These are phyloP conservation scores for Tinamus major DNA, from an alignment of 2,797 vertebrate species.

Conservation along the genomic window DNA sequence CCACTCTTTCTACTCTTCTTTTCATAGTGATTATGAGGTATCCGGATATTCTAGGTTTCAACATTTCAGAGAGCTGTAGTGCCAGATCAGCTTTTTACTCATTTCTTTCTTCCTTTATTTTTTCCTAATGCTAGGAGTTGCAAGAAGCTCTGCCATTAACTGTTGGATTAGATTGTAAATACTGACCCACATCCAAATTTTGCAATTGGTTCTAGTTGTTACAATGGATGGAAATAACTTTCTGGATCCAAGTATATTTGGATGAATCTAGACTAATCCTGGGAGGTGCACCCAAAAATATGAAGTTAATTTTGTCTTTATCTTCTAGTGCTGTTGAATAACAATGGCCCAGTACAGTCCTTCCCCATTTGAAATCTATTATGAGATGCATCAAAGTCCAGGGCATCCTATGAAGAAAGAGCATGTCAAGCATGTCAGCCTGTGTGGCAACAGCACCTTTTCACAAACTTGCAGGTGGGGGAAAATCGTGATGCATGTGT, in stretches of 20 bases:
- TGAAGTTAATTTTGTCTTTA: neutral
- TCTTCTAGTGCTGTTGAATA: constrained; percentile 12
- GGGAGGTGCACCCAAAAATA: neutral
- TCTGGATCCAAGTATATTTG: constrained; percentile 38
- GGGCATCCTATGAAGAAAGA: neutral
- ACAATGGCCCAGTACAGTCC: neutral
- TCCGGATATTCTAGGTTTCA: neutral
- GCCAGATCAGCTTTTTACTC: rapidly evolving
- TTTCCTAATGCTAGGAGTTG: neutral
- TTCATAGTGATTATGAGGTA: neutral
- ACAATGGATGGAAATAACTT: constrained; percentile 36
- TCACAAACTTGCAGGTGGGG: neutral
- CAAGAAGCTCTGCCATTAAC: neutral
- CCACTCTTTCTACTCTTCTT: neutral
- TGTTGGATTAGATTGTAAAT: constrained; percentile 1
- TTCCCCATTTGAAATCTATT: neutral
- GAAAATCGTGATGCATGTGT: neutral
- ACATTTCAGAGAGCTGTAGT: neutral
- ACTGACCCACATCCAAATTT: constrained; percentile 26
- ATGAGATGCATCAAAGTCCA: neutral
- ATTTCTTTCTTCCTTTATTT: neutral
- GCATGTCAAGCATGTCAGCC: neutral
- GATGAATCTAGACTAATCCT: constrained; percentile 39
- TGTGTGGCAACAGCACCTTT: neutral
- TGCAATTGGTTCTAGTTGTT: constrained; percentile 54